These are phyloP conservation scores for Acleris literana DNA, from an alignment of 2,888 invertebrate genomes.

Conservation along the genomic window DNA sequence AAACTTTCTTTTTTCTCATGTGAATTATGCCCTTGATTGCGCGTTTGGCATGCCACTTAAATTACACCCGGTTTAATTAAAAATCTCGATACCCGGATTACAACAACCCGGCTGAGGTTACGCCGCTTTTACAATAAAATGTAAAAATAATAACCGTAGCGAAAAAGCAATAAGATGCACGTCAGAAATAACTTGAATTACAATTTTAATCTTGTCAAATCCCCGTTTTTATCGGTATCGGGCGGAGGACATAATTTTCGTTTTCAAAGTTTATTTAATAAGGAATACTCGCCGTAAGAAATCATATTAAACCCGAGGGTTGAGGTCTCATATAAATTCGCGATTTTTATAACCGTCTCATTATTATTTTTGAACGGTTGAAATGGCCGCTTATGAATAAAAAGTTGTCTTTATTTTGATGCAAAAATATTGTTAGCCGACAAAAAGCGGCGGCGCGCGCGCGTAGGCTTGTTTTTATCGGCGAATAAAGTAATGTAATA, in stretches of 20 bases:
- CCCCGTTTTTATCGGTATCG: conserved; percentile 78
- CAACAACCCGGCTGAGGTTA: conserved; percentile 50
- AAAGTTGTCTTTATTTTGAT: conserved; percentile 74
- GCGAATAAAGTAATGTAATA: conserved; percentile 52
- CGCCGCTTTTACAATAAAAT: conserved; percentile 54
- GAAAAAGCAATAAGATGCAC: conserved; percentile 78
- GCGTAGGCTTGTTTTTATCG: conserved; percentile 48
- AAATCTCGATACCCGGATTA: conserved; percentile 57
- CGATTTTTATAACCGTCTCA: conserved; percentile 78
- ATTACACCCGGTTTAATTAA: conserved; percentile 44
- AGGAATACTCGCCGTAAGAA: conserved; percentile 73
- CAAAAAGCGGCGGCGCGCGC: conserved; percentile 56
- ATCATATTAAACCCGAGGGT: conserved; percentile 70
- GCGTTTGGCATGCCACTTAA: conserved; percentile 42
- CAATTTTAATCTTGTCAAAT: conserved; percentile 83
- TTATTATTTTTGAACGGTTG: conserved; percentile 75
- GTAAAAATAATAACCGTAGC: conserved; percentile 59
- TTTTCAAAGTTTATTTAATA: conserved; percentile 80
- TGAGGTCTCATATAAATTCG: conserved; percentile 71
- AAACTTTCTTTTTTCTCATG: conserved; percentile 33
- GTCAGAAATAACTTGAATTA: conserved; percentile 81
- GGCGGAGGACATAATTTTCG: conserved; percentile 74
- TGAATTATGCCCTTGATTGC: conserved; percentile 42
- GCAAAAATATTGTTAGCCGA: conserved; percentile 72
- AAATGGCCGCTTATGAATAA: conserved; percentile 76